phyloP scores from a whole-genome alignment of 1,140 invertebrate genomes.

The Prorops nasuta region DNA sequence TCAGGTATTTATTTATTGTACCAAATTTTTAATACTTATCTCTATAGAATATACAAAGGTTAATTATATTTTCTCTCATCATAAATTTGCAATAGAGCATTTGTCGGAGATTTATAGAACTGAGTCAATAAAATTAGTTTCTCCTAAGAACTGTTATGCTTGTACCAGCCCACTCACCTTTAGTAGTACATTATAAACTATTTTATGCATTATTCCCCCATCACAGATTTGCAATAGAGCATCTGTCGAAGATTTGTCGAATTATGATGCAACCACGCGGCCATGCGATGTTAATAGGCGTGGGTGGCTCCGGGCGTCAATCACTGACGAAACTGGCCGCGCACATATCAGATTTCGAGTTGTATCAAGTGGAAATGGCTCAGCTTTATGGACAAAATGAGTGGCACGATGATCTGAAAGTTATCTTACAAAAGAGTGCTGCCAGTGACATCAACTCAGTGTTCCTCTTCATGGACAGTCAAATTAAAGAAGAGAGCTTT shows the following conservation, averaged over 20 bases:
- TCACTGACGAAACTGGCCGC: slow-evolving; percentile 84
- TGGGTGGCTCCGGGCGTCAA: slow-evolving; percentile 90
- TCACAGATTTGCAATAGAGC: slow-evolving; percentile 88
- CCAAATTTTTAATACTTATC: no score
- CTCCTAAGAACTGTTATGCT: no score
- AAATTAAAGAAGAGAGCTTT: slow-evolving; percentile 92
- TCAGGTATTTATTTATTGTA: slow-evolving; percentile 66
- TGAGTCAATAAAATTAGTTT: no score
- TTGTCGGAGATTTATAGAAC: slow-evolving; percentile 87
- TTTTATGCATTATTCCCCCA: no score
- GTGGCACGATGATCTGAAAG: slow-evolving; percentile 89
- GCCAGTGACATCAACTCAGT: slow-evolving; percentile 82
- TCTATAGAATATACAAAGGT: no score
- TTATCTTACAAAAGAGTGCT: slow-evolving; percentile 77
- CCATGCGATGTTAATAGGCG: slow-evolving; percentile 81
- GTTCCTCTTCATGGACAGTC: slow-evolving; percentile 87
- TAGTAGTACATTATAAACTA: no score
- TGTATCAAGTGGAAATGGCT: slow-evolving; percentile 90
- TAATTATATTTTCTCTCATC: slow-evolving; percentile 15
- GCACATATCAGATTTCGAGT: slow-evolving; percentile 90
- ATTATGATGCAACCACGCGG: slow-evolving; percentile 88
- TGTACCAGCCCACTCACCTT: no score
- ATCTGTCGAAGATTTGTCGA: slow-evolving; percentile 86
- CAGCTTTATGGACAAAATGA: slow-evolving; percentile 79
- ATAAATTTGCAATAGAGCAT: slow-evolving; percentile 90